A percentile compares a stretch with the other conserved stretches of the same genome.
phyloP scores from a whole-genome alignment of 1,140 invertebrate genomes.

The Leptopilina boulardi region DNA sequence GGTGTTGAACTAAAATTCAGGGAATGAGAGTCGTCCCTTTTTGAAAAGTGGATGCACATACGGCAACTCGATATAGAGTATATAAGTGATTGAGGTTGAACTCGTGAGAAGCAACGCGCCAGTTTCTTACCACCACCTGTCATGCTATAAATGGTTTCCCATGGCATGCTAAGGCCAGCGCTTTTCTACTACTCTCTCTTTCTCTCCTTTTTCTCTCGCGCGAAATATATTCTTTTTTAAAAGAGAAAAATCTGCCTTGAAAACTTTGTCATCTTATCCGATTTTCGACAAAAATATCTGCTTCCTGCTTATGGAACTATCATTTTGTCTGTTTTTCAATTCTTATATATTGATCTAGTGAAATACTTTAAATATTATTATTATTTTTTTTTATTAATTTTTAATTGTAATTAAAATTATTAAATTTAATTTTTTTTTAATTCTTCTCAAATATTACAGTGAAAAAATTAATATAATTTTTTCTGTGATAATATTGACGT shows the following conservation, averaged over 20 bases:
- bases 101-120: constrained; percentile 37
- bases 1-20: constrained; percentile 2
- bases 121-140: constrained; percentile 47
- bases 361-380: no score
- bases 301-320: not conserved
- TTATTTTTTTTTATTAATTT: no score
- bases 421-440: no score
- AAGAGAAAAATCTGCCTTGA: not conserved
- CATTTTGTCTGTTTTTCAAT: not conserved
- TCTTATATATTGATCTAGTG: not conserved
- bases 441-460: no score
- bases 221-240: not conserved
- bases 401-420: no score
- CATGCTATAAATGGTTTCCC: constrained; percentile 50
- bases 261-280: constrained; percentile 10
- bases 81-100: constrained; percentile 33
- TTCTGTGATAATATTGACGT: no score
- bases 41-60: constrained; percentile 40
- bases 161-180: constrained; percentile 48
- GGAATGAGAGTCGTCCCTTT: constrained; percentile 23
- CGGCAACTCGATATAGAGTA: constrained; percentile 22
- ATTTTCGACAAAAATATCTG: not conserved
- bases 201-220: not conserved
- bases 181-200: constrained; percentile 37
- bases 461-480: no score